Evolutionary conservation across 1,140 invertebrate genomes (phyloP), one percentile per base, ranked within the genome.

Genomic region (Lepidotrigona ventralis): DNA sequence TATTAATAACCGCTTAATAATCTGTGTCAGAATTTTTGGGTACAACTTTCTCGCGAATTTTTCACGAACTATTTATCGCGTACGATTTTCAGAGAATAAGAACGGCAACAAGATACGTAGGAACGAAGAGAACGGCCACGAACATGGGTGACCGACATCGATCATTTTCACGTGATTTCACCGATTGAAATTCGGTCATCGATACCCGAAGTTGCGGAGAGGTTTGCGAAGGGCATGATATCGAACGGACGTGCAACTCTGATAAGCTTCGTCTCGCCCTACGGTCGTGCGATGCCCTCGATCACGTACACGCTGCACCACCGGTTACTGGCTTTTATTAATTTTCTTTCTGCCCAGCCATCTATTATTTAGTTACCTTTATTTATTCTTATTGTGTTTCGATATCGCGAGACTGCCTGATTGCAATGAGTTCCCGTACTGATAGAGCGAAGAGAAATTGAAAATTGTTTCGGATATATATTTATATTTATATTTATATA

Each of bases 151-250:
- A 73, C 74, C 70, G 29, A 58, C 60, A 33, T 68, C 77, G 82
- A 84, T 84, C 69, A 74, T 73, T 81, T 76, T n/a, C 83, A 12
- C 46, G 70, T 39, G 33, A 80, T 60, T 81, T 74, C 71, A 71
- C 72, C 26, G 46, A 54, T 79, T 68, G 68, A 79, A 84, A 84
- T 84, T 74, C 71, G 71, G 66, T 68, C 79, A 63, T 74, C 71
- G 83, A 83, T 63, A 58, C 75, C 81, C 72, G 46, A 26, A 26
- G 39, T 46, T 63, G 79, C 79, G 23, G 79, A 75, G 51, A 81
- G 64, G 71, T 63, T 39, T 54, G 71, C 23, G 72, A 75, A 73
- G 26, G 60, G 71, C 19, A 26, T 46, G 56, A 70, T 81, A 81
- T 75, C 71, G 79, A 60, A 81, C 71, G 79, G 60, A 46, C 71